Evolutionary conservation across 1,140 invertebrate species (phyloP).

Genomic region (Coptotermes formosanus): DNA sequence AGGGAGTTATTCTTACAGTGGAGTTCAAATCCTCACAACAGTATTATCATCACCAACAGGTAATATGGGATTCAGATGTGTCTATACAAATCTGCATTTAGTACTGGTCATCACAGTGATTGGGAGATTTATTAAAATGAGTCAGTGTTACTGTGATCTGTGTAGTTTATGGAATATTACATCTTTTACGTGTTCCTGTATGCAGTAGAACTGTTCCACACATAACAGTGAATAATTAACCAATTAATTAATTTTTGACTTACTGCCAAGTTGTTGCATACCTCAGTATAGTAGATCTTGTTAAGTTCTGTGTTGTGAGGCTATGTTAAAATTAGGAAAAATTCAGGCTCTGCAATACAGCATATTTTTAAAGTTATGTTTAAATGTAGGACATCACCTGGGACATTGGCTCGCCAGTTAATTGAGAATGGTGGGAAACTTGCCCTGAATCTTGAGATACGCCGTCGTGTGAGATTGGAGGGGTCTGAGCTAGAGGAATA

Average conservation of each 20-base stretch:
- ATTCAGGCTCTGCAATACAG: neutral
- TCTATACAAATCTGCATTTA: no score
- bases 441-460: slow-evolving; percentile 73
- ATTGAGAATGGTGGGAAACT: slow-evolving; percentile 79
- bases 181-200: no score
- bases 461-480: slow-evolving; percentile 76
- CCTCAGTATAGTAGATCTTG: no score
- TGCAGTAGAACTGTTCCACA: no score
- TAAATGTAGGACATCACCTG: slow-evolving; percentile 65
- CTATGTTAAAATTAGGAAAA: neutral
- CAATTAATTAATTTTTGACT: no score
- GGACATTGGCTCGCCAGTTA: slow-evolving; percentile 82
- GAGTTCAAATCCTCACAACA: slow-evolving; percentile 90
- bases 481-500: slow-evolving; percentile 91
- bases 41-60: slow-evolving; percentile 90
- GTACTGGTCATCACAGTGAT: slow-evolving; percentile 10
- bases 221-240: no score
- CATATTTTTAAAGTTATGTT: neutral
- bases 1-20: slow-evolving; percentile 94
- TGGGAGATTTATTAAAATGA: neutral
- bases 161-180: neutral
- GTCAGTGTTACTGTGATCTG: neutral
- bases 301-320: no score
- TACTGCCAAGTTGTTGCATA: no score
- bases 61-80: slow-evolving; percentile 39